Percentiles rank a stretch among this genome's conserved stretches.
Evolutionary conservation across 2,113 vertebrate species (phyloP).

Genomic region (Rhegmatorhina hoffmannsi): DNA sequence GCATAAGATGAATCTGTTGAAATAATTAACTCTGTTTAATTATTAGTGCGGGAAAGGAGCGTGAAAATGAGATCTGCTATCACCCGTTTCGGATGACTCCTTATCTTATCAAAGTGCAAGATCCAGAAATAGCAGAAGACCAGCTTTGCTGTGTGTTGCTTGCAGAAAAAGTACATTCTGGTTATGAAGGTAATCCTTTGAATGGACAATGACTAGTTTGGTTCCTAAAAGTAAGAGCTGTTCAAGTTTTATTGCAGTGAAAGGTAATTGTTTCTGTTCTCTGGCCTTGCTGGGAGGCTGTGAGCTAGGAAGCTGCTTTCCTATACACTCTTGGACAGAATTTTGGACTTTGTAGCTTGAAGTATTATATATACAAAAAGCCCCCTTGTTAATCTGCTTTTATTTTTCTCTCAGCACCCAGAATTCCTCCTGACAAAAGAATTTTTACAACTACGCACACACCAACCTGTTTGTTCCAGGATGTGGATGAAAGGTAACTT

Average conservation of each 20-base stretch:
- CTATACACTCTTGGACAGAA: neutral
- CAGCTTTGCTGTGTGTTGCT: slow-evolving; percentile 94
- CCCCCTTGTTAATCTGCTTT: neutral
- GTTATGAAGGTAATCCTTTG: slow-evolving; percentile 87
- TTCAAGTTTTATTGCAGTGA: neutral
- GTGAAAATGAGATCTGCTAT: slow-evolving; percentile 79
- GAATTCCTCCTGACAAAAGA: slow-evolving; percentile 93
- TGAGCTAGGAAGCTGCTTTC: neutral
- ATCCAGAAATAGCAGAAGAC: slow-evolving; percentile 76
- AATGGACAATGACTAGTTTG: neutral
- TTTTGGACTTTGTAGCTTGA: neutral
- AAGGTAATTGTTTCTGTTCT: neutral
- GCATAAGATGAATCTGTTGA: neutral
- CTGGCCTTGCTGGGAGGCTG: neutral
- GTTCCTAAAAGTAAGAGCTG: neutral
- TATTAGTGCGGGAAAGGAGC: slow-evolving; percentile 80
- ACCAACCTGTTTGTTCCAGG: slow-evolving; percentile 92
- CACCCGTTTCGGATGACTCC: slow-evolving; percentile 94
- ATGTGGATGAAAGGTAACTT: slow-evolving; percentile 90
- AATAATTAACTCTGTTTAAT: slow-evolving; percentile 26
- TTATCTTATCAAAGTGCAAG: slow-evolving; percentile 89
- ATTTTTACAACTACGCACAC: slow-evolving; percentile 97
- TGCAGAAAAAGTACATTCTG: slow-evolving; percentile 94
- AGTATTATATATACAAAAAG: accelerated
- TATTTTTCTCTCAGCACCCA: slow-evolving; percentile 79